These are phyloP conservation scores for Nibea coibor DNA, from an alignment of 2,113 vertebrate species.

Conservation along the genomic window DNA sequence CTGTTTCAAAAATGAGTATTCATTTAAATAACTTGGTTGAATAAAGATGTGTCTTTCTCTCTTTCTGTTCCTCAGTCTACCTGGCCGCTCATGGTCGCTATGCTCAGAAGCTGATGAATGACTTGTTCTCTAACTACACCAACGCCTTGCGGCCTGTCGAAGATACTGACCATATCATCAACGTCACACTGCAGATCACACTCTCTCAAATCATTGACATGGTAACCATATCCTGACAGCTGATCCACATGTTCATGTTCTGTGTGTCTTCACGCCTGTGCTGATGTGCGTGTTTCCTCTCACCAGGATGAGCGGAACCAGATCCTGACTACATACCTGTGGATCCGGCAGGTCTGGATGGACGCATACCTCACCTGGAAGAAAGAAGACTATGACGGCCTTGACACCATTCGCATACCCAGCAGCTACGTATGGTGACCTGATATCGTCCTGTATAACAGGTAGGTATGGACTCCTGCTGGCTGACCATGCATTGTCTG, in stretches of 20 bases:
- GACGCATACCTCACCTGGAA: constrained; percentile 91
- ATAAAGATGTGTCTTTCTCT: neutral
- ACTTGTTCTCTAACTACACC: constrained; percentile 92
- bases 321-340: constrained; percentile 87
- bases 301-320: constrained; percentile 82
- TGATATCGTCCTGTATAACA: constrained; percentile 94
- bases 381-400: constrained; percentile 88
- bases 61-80: constrained; percentile 74
- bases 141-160: constrained; percentile 90
- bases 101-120: constrained; percentile 88
- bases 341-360: constrained; percentile 92
- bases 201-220: constrained; percentile 96
- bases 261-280: accelerated
- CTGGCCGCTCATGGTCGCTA: constrained; percentile 84
- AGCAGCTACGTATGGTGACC: constrained; percentile 93
- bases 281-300: neutral
- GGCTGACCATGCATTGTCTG: neutral
- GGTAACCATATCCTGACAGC: constrained; percentile 74
- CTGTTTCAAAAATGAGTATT: neutral
- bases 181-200: constrained; percentile 92
- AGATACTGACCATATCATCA: constrained; percentile 90
- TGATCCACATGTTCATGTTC: neutral
- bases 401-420: constrained; percentile 91
- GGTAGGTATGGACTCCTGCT: constrained; percentile 71
- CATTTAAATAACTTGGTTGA: neutral